phyloP scores from a whole-genome alignment of 2,888 invertebrate species.

The Amphipoea lucens region DNA sequence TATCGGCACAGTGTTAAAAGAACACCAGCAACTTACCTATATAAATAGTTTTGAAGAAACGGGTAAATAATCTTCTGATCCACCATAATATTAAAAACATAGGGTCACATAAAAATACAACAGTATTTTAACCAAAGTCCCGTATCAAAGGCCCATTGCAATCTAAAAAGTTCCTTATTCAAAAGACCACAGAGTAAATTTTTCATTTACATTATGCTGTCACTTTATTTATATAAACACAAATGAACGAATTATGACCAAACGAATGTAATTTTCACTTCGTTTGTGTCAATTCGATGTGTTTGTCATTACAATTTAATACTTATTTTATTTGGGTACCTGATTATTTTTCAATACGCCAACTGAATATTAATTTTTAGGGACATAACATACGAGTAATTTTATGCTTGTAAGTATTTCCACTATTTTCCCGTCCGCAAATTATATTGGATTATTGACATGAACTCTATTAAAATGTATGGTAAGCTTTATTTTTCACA shows the following conservation, averaged over 20 bases:
- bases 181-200: background rate
- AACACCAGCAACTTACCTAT: background rate
- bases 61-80: background rate
- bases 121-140: background rate
- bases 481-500: background rate
- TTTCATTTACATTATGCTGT: background rate
- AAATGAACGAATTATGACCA: conserved; percentile 7
- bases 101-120: background rate
- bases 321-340: conserved; percentile 3
- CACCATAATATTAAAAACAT: background rate
- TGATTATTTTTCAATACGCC: background rate
- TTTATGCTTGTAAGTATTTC: background rate
- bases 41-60: background rate
- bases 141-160: background rate
- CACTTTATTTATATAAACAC: background rate
- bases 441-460: conserved; percentile 23
- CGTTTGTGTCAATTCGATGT: conserved; percentile 23
- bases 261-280: conserved; percentile 14
- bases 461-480: conserved; percentile 19
- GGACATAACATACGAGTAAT: background rate
- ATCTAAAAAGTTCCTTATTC: background rate
- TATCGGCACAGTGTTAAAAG: background rate
- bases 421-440: background rate
- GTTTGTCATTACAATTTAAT: conserved; percentile 7
- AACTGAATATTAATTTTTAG: background rate